A percentile compares a stretch with the other conserved stretches of the same genome.
Evolutionary conservation across 2,888 invertebrate species (phyloP).

Genomic region (Hydroisotoma schaefferi): DNA sequence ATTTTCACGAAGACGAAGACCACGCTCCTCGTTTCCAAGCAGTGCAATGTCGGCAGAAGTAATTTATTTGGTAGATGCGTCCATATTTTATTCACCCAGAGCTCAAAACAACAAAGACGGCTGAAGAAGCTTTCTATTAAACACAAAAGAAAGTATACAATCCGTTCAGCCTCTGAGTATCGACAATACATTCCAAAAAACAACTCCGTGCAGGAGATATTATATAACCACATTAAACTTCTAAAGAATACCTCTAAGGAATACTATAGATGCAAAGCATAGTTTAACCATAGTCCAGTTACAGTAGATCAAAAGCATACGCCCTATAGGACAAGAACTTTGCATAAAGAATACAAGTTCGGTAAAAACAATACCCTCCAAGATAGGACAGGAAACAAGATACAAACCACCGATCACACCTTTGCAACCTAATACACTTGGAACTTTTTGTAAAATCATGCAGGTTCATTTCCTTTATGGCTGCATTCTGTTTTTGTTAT

Average conservation of each 20-base stretch:
- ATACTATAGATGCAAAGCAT: too few relatives aligned
- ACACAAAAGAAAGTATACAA: background rate
- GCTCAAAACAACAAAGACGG: slow-evolving; percentile 1
- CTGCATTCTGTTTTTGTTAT: too few relatives aligned
- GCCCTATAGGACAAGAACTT: slow-evolving; percentile 6
- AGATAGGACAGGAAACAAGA: slow-evolving; percentile 1
- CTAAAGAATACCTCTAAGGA: too few relatives aligned
- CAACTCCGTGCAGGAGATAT: too few relatives aligned
- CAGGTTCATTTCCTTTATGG: too few relatives aligned
- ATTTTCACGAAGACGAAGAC: background rate
- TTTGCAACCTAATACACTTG: too few relatives aligned
- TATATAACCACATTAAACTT: too few relatives aligned
- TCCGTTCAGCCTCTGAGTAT: too few relatives aligned
- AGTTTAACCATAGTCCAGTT: too few relatives aligned
- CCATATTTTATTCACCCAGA: slow-evolving; percentile 2
- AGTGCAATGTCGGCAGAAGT: background rate
- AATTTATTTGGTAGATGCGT: slow-evolving; percentile 1
- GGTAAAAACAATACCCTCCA: slow-evolving; percentile 2
- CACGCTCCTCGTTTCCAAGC: background rate
- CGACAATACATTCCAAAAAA: too few relatives aligned
- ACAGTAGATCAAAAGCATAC: slow-evolving; percentile 2
- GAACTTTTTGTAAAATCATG: too few relatives aligned
- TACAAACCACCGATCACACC: too few relatives aligned
- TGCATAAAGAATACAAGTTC: slow-evolving; percentile 1
- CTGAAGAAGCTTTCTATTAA: background rate